Evolutionary conservation across 2,113 vertebrate genomes (phyloP).

Genomic region (Bucco capensis): DNA sequence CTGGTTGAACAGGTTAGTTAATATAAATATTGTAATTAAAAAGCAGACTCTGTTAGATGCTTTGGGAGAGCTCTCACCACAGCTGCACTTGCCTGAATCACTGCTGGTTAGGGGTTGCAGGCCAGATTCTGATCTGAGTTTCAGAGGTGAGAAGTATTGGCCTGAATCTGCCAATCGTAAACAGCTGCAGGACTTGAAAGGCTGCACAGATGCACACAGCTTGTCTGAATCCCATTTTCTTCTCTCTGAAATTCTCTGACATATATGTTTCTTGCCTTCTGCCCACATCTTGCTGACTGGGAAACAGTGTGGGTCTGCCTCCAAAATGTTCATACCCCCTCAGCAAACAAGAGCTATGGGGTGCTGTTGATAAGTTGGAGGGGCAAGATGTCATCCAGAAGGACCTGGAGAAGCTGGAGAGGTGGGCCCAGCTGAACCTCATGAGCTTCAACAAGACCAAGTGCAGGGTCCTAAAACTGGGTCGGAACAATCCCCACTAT

Average conservation of each 20-base stretch:
- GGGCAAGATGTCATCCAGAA: too few relatives aligned
- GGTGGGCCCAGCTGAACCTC: too few relatives aligned
- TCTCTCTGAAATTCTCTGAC: neutral
- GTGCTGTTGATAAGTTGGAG: too few relatives aligned
- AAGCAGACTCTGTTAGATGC: neutral
- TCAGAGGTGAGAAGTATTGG: neutral
- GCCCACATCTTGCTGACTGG: neutral
- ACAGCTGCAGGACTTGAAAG: neutral
- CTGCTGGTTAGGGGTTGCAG: neutral
- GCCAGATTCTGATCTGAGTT: slow-evolving; percentile 34
- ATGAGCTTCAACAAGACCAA: too few relatives aligned
- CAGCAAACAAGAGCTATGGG: neutral
- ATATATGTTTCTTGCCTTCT: neutral
- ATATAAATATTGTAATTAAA: slow-evolving; percentile 37
- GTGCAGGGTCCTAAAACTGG: too few relatives aligned
- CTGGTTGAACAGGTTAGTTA: slow-evolving; percentile 31
- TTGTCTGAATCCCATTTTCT: neutral
- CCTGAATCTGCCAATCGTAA: neutral
- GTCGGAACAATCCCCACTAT: too few relatives aligned
- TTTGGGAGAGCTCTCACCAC: neutral
- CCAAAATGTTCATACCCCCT: neutral
- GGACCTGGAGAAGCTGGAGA: too few relatives aligned
- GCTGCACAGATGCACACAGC: neutral
- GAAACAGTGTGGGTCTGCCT: neutral
- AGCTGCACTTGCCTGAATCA: slow-evolving; percentile 10